Evolutionary conservation across 2,113 vertebrate species (phyloP), one percentile per base, ranked within the genome.

Genomic region (chimpanzee (Pan troglodytes)): DNA sequence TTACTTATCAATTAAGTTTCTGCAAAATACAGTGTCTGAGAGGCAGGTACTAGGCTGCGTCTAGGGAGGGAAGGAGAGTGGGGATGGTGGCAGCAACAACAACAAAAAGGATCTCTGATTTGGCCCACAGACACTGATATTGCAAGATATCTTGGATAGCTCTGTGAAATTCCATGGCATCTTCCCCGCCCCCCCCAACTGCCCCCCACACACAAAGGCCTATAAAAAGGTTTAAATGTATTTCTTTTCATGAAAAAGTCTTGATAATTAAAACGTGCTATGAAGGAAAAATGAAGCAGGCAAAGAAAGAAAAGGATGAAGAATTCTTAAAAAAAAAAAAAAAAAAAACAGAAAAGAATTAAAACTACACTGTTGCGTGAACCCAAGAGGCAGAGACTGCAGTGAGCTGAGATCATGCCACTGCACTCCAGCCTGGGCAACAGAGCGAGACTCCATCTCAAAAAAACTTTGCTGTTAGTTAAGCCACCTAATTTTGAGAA

Each of bases 231-330:
- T 27, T 93, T 68, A 85, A 61, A 73, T 50, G 38, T 67, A 95
- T 5, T 67, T 25, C 25, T 95, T 78, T 67, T n/a, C 64, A 89
- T 64, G 55, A 96, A 95, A 88, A 83, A 86, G 38, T 93, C 9
- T 80, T 67, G 16, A 68, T 8, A 68, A 68, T 68, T 68, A 68
- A 68, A 68, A 68, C 0, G 35, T 35, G 18, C 12, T 64, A 64
- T 30, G 27, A 64, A 64, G 61, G 61, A 64, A 64, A 64, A 64
- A 64, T 6, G 12, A 64, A 64, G 61, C 12, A 64, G 61, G 61
- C 27, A 64, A 64, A 64, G 61, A 64, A 64, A 30, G 27, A 64
- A 64, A 30, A 64, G 12, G 61, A 64, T 64, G 27, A 14, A 2
- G 27, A 64, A 64, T 64, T 64, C 59, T 30, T 6, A 64, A 64